These are phyloP conservation scores for Aricia artaxerxes DNA, from an alignment of 2,888 invertebrate genomes.

Conservation along the genomic window DNA sequence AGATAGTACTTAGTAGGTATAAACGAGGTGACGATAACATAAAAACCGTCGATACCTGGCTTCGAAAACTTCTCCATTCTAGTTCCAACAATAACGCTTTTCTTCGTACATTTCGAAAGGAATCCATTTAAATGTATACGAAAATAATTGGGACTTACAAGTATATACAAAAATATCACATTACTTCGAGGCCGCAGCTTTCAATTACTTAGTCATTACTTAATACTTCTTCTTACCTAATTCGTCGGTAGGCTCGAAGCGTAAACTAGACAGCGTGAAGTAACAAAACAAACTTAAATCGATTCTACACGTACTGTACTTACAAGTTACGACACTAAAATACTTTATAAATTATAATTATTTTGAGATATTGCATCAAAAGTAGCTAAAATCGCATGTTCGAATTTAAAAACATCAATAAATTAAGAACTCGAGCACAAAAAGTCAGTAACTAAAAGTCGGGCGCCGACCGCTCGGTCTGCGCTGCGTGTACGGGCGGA, in stretches of 20 bases:
- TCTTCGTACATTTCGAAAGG: constrained; percentile 69
- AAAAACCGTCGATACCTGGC: constrained; percentile 40
- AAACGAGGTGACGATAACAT: neutral
- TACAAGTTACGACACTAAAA: constrained; percentile 20
- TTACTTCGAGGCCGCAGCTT: constrained; percentile 81
- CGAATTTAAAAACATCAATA: constrained; percentile 12
- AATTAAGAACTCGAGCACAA: neutral
- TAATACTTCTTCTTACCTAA: constrained; percentile 74
- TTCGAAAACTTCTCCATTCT: constrained; percentile 49
- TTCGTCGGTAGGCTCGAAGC: constrained; percentile 69
- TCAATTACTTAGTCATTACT: constrained; percentile 75
- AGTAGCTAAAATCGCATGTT: constrained; percentile 24
- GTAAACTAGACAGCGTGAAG: constrained; percentile 65
- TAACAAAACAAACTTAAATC: constrained; percentile 44
- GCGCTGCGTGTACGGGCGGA: constrained; percentile 49
- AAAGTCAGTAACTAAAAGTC: neutral
- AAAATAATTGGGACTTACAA: constrained; percentile 80
- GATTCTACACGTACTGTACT: constrained; percentile 38
- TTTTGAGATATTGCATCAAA: constrained; percentile 6
- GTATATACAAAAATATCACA: constrained; percentile 81
- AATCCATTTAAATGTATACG: constrained; percentile 79
- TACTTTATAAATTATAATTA: constrained; percentile 2
- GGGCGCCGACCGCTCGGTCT: constrained; percentile 25
- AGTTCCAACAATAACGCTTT: constrained; percentile 61
- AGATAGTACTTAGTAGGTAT: neutral